Percentiles rank a stretch among this genome's conserved stretches.
phyloP scores from a whole-genome alignment of 92 coral and sea anemone genomes.

The Palythoa heliodiscus region DNA sequence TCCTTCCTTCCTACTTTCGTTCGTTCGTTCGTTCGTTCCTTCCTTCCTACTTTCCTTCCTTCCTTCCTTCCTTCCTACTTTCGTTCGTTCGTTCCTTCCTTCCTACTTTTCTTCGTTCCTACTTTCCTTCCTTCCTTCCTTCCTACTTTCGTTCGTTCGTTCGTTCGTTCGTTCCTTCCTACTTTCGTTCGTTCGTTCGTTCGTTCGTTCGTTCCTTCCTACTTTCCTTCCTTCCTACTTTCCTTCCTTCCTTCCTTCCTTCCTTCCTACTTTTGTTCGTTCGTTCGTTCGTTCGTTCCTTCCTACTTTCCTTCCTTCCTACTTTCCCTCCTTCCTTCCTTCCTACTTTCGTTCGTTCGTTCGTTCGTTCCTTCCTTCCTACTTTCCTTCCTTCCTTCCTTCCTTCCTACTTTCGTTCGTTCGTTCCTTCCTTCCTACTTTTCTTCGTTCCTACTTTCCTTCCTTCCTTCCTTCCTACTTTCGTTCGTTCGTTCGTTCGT shows the following conservation, averaged over 20 bases:
- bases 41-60: background rate
- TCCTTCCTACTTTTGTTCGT: too few relatives aligned
- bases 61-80: background rate
- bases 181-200: background rate
- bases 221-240: background rate
- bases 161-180: background rate
- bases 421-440: background rate
- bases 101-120: background rate
- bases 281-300: too few relatives aligned
- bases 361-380: background rate
- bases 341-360: too few relatives aligned
- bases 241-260: background rate
- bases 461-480: background rate
- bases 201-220: too few relatives aligned
- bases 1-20: too few relatives aligned
- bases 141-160: too few relatives aligned
- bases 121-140: background rate
- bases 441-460: background rate
- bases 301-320: background rate
- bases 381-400: background rate
- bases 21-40: background rate
- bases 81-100: background rate
- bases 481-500: background rate
- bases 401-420: too few relatives aligned
- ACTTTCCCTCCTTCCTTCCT: background rate